Base-by-base conservation (phyloP, 2,113 vertebrate genomes). In the Bubalus kerabau region DNA sequence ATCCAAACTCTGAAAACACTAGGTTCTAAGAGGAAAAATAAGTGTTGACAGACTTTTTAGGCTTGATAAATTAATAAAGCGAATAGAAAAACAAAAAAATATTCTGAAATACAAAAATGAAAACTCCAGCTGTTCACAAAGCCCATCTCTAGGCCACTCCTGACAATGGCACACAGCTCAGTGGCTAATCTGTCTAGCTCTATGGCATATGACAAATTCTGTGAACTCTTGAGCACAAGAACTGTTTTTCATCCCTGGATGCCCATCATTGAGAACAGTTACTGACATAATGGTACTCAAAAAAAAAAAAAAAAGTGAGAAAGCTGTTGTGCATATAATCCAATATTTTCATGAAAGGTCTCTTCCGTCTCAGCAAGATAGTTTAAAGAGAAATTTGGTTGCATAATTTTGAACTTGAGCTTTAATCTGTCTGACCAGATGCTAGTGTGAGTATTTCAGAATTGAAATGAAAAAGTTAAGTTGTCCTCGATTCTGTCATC, bases 351-450 rank as follows among this genome's bases (percentile, higher is more conserved):
- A 46, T 28, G 23, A 43, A 91, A 91, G 24, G 7, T 56, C 91
- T 50, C 23, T 56, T 87, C 28, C 15, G 10, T 76, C 56, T 89
- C 78, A 52, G 62, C 48, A 92, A 88, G 21, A 36, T 4, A 84
- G 23, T 91, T 89, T 59, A 28, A 74, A 95, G 62, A 90, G 40
- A 90, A 90, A 95, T 71, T 16, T 24, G 40, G 43, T 54, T 59
- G 40, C 80, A 59, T 60, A 46, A 56, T 59, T 95, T 54, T 88
- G 56, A 93, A 86, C 30, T 16, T 12, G 40, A 81, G 46, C 46
- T 82, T 90, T 56, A 90, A 86, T 90, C 62, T 83, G 4, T 62
- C 74, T 48, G 59, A 5, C 32, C 13, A 90, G 40, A 60, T 67
- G 74, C 6, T n/a, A 57, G 56, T 92, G 28, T 26, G 48, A 94